A percentile compares a stretch with the other conserved stretches of the same genome.
Conservation (phyloP, 2,888 invertebrate species). For the Xestia rhomboidea region DNA sequence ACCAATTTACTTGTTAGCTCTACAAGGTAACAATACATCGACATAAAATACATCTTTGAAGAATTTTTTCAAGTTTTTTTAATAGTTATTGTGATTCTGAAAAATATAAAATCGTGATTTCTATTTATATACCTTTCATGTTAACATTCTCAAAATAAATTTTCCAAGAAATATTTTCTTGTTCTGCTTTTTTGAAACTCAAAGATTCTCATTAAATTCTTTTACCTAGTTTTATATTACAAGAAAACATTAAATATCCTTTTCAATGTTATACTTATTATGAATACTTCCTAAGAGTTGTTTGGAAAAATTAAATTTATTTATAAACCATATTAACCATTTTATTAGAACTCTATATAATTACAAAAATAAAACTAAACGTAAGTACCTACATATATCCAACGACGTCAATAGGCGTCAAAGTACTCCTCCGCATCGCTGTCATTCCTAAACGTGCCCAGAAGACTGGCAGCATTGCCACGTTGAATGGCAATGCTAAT, state of each 20-base stretch:
- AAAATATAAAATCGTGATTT: not conserved
- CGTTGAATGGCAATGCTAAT: too few species aligned
- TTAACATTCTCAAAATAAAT: not conserved
- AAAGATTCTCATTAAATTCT: not conserved
- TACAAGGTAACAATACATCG: not conserved
- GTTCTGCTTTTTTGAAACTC: not conserved
- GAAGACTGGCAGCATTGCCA: too few species aligned
- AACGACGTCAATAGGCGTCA: too few species aligned
- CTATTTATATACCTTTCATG: not conserved
- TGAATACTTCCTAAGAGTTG: not conserved
- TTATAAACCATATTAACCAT: too few species aligned
- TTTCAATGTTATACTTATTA: not conserved
- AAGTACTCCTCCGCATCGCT: too few species aligned
- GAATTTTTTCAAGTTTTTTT: too few species aligned
- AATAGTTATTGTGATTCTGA: too few species aligned
- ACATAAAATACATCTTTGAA: not conserved
- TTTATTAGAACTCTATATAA: too few species aligned
- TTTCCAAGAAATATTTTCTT: not conserved
- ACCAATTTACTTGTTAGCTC: not conserved
- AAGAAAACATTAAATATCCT: not conserved
- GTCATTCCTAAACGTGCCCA: too few species aligned
- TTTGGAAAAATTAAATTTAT: too few species aligned
- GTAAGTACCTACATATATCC: too few species aligned
- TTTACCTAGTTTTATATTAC: not conserved
- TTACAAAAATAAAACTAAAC: too few species aligned